Conservation (phyloP, 1,140 invertebrate genomes). For the Euglossa dilemma region DNA sequence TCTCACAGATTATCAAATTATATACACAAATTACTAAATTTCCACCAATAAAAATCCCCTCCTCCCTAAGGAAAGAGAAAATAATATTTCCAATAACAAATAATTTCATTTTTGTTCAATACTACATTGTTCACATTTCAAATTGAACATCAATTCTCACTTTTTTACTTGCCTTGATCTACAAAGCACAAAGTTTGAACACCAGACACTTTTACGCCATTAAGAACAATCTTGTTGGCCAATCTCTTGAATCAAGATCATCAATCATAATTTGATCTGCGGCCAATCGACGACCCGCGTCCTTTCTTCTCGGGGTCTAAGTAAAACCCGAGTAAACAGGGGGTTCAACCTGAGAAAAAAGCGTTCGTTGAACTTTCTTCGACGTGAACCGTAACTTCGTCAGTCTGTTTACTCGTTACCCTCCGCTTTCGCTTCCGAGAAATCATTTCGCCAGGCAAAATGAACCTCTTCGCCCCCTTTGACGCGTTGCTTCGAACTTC, state of each 20-base stretch:
- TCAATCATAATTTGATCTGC: neutral
- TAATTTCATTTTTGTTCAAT: no score
- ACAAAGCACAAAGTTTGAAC: neutral
- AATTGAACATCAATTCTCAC: no score
- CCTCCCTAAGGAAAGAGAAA: no score
- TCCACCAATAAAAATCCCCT: no score
- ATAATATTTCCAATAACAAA: no score
- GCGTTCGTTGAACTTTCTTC: neutral
- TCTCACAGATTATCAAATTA: no score
- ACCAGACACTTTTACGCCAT: no score
- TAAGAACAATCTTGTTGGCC: no score
- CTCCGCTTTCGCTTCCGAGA: neutral
- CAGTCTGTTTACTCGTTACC: neutral
- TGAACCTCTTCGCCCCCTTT: neutral
- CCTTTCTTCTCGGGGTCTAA: neutral
- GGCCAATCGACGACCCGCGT: neutral
- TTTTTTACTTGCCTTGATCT: neutral
- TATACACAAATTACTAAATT: no score
- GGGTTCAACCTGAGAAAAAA: neutral
- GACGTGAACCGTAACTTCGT: neutral
- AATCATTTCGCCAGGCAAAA: slow-evolving; percentile 3
- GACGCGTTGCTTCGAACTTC: slow-evolving; percentile 6
- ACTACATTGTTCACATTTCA: no score
- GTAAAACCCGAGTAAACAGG: neutral
- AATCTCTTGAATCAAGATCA: neutral